Conservation (phyloP, 2,888 invertebrate species). For the Tetrapedia diversipes region DNA sequence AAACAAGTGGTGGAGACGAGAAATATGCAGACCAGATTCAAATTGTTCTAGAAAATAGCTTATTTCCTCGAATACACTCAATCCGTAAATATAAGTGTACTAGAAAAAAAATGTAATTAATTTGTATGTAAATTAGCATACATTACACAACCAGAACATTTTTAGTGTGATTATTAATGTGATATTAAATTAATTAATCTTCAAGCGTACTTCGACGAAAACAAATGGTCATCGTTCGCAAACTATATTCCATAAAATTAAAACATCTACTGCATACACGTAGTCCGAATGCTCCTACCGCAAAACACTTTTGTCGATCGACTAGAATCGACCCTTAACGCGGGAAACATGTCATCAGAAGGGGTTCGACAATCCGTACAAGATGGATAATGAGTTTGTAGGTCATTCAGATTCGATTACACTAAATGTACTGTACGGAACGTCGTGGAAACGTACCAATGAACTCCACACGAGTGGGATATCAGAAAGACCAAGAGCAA, state of each 20-base stretch:
- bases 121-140: not conserved
- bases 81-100: not conserved
- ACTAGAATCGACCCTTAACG: constrained; percentile 77
- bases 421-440: constrained; percentile 73
- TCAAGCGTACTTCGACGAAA: not conserved
- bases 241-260: constrained; percentile 6
- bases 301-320: constrained; percentile 81
- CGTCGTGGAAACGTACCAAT: constrained; percentile 79
- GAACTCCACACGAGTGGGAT: constrained; percentile 77
- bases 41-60: not conserved
- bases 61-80: not conserved
- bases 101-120: not conserved
- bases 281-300: constrained; percentile 62
- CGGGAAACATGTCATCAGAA: constrained; percentile 69
- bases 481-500: constrained; percentile 65
- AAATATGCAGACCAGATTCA: not conserved
- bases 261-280: constrained; percentile 19
- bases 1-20: not conserved
- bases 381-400: constrained; percentile 61
- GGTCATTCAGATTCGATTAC: constrained; percentile 70
- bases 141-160: too few relatives aligned
- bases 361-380: constrained; percentile 46
- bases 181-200: constrained; percentile 6
- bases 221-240: not conserved
- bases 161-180: not conserved